Conservation (phyloP, 30 jellyfish, hydroid and myxozoan genomes). For the Catostylus mosaicus region DNA sequence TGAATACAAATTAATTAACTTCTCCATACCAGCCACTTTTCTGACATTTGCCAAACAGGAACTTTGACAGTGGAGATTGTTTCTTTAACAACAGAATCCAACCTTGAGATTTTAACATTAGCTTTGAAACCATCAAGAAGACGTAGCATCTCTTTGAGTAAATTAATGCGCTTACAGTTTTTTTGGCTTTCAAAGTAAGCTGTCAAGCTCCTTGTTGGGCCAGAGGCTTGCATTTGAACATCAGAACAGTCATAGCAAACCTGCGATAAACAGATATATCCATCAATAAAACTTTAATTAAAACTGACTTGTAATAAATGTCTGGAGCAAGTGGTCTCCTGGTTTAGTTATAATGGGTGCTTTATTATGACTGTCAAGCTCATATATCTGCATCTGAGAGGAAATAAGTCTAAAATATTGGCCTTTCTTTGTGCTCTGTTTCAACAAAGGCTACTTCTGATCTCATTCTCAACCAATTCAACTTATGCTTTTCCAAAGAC, state of each 20-base stretch:
- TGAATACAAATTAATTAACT: no score
- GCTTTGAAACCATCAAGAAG: constrained; percentile 75
- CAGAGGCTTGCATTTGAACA: constrained; percentile 60
- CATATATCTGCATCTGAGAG: no score
- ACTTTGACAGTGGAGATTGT: constrained; percentile 79
- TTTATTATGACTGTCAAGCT: no score
- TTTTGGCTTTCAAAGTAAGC: constrained; percentile 48
- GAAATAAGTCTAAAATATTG: no score
- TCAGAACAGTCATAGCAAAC: constrained; percentile 91
- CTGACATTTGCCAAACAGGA: constrained; percentile 91
- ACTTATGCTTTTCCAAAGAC: no score
- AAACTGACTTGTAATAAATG: no score
- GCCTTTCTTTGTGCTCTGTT: no score
- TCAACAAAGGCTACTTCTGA: no score
- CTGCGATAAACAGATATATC: constrained; percentile 28
- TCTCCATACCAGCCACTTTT: constrained; percentile 89
- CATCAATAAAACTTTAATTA: not conserved
- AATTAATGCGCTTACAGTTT: constrained; percentile 45
- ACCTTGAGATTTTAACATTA: constrained; percentile 69
- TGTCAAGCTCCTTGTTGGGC: constrained; percentile 69
- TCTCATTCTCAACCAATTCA: no score
- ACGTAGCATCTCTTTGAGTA: constrained; percentile 63
- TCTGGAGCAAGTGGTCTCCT: not conserved
- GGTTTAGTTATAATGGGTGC: not conserved
- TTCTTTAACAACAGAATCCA: constrained; percentile 66